Evolutionary conservation across 2,797 vertebrate species (phyloP).

Genomic region (Gobio occitaniae): DNA sequence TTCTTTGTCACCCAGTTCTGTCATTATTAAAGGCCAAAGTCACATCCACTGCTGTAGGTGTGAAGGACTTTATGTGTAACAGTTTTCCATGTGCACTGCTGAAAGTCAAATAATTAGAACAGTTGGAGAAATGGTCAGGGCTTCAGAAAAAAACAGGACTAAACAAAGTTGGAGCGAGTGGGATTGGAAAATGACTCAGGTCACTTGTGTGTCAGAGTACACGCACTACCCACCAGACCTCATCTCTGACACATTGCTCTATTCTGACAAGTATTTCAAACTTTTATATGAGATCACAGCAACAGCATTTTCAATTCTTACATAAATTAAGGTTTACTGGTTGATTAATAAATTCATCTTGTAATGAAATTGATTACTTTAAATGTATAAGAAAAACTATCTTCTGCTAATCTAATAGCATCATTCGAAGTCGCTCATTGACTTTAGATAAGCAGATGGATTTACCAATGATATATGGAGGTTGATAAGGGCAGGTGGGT

Average conservation of each 20-base stretch:
- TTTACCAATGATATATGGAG: not conserved
- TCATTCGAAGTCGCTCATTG: not conserved
- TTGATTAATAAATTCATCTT: not conserved
- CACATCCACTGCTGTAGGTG: not conserved
- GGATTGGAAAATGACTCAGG: not conserved
- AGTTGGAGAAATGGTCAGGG: conserved; percentile 4
- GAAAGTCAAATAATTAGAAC: conserved; percentile 6
- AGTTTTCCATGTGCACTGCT: not conserved
- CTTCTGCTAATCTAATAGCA: conserved; percentile 1
- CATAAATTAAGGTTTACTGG: not conserved
- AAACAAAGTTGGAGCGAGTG: not conserved
- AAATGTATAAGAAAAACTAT: not conserved
- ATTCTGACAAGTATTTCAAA: not conserved
- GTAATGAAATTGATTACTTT: not conserved
- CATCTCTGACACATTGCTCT: not conserved
- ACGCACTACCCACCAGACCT: not conserved
- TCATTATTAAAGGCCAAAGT: conserved; percentile 4
- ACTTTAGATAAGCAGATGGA: not conserved
- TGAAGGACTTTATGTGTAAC: not conserved
- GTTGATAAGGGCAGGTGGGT: not conserved
- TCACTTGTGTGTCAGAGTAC: not conserved
- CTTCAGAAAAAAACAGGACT: not conserved
- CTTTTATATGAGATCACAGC: not conserved
- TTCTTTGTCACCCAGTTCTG: conserved; percentile 32
- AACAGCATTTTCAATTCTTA: not conserved